Base-by-base conservation (phyloP, 2,113 vertebrate genomes). In the Sceloporus tristichus region DNA sequence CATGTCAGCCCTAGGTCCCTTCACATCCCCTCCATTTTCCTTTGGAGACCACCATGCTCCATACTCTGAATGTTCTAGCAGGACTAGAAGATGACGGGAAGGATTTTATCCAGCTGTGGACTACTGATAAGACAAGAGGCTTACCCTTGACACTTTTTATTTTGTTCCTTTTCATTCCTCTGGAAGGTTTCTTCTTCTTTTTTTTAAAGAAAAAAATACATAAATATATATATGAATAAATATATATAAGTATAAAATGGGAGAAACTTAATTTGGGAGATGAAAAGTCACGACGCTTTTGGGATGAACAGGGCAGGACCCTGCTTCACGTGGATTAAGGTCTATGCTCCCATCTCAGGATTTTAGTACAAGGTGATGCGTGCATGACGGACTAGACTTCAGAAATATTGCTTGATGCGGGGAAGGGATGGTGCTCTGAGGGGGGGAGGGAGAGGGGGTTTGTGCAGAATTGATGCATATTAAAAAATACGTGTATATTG, bases 281-380 rank as follows among this genome's bases (percentile, higher is more conserved):
- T 54, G 78, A 81, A 82, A 59, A 82, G 90, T 86, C 54, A 86
- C 76, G 19, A 82, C 2, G 53, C 85, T 75, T 34, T 34, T 65
- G 89, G 59, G 59, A 29, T 84, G 87, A 89, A 59, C 96, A 94
- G 97, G 97, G 97, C 97, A 92, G 96, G 97, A 85, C 96, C 96
- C 96, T 96, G 96, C 86, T 84, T 59, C 91, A 88, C 38, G 85
- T 90, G 82, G 93, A 77, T 85, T 85, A 88, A 88, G 91, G 86
- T 89, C 34, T 54, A 85, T 80, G 89, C 88, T 91, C 53, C 84
- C 85, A 90, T 79, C 88, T 85, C 38, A 48, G 82, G 87, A 88
- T 79, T 29, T 76, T 42, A 1, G 25, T 77, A 16, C n/a, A 29
- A 79, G 78, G 83, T n/a, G 65, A 84, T 6, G 76, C 23, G 78